Evolutionary conservation across 2,888 invertebrate genomes (phyloP).

Genomic region (Aphelenchoides bicaudatus): DNA sequence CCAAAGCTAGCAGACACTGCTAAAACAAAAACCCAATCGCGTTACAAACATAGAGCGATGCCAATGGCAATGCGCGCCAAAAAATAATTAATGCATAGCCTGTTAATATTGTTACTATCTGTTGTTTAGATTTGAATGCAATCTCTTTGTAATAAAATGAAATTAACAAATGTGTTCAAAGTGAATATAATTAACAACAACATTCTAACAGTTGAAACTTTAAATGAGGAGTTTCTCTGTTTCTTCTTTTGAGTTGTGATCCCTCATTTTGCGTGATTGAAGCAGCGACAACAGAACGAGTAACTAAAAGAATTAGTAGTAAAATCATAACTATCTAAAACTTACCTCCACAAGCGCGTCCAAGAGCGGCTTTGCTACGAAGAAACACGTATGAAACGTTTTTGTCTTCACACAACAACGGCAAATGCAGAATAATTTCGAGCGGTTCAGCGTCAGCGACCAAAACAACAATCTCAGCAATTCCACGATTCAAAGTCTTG

Average conservation of each 20-base stretch:
- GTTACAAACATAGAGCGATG: too few species aligned
- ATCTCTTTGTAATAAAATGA: too few species aligned
- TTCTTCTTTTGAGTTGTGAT: conserved; percentile 86
- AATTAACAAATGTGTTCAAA: too few species aligned
- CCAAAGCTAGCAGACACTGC: too few species aligned
- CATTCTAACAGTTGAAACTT: conserved; percentile 19
- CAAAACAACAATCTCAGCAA: conserved; percentile 92
- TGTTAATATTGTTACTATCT: too few species aligned
- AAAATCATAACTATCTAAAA: too few species aligned
- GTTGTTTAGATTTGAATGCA: too few species aligned
- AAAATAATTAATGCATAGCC: too few species aligned
- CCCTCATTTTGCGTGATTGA: conserved; percentile 86
- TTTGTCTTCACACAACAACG: conserved; percentile 92
- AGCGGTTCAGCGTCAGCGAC: conserved; percentile 95
- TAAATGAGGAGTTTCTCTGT: conserved; percentile 93
- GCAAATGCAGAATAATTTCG: conserved; percentile 93
- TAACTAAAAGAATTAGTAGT: too few species aligned
- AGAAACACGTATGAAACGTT: conserved; percentile 79
- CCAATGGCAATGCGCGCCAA: too few species aligned
- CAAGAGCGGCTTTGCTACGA: conserved; percentile 76
- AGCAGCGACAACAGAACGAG: conserved; percentile 90
- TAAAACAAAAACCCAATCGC: too few species aligned
- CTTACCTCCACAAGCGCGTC: conserved; percentile 93
- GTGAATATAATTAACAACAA: conserved; percentile 2
- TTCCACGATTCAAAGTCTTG: conserved; percentile 74